phyloP scores from a whole-genome alignment of 1,140 invertebrate species.

The Sarcophaga peregrina region DNA sequence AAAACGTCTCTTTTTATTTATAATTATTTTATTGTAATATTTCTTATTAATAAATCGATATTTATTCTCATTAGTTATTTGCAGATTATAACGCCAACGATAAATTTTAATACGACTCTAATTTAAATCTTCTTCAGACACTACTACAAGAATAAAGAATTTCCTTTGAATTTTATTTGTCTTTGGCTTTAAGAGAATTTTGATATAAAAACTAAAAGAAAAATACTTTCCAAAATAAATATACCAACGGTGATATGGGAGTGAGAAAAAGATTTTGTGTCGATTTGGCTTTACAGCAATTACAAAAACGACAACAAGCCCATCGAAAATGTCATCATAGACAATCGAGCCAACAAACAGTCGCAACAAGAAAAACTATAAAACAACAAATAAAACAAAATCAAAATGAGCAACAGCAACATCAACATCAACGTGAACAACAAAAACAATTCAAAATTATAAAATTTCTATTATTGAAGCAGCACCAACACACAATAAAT shows the following conservation, averaged over 20 bases:
- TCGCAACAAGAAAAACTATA: background rate
- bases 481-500: slow-evolving; percentile 39
- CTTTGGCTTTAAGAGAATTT: background rate
- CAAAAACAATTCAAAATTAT: slow-evolving; percentile 16
- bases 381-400: slow-evolving; percentile 22
- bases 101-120: background rate
- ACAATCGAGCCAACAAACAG: slow-evolving; percentile 29
- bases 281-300: slow-evolving; percentile 13
- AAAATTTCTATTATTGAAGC: background rate
- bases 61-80: background rate
- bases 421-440: slow-evolving; percentile 25
- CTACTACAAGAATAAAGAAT: background rate
- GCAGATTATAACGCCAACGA: slow-evolving; percentile 6
- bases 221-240: background rate
- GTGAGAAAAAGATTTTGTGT: slow-evolving; percentile 6
- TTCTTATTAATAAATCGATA: too few relatives aligned
- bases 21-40: too few relatives aligned
- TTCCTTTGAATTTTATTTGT: background rate
- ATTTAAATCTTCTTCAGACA: background rate
- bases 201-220: background rate
- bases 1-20: too few relatives aligned
- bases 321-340: slow-evolving; percentile 41
- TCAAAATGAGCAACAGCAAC: slow-evolving; percentile 19
- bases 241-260: slow-evolving; percentile 25
- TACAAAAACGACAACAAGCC: slow-evolving; percentile 13